Evolutionary conservation across 1,140 invertebrate species (phyloP).

Genomic region (Apis mellifera): Amel_HAv3.1 CM009940.2:6374001-6374500

Average conservation of each 20-base stretch:
- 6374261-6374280: constrained; percentile 26
- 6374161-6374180: background rate
- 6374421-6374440: background rate
- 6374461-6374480: background rate
- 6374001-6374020: background rate
- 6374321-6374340: background rate
- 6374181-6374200: constrained; percentile 65
- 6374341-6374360: background rate
- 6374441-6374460: background rate
- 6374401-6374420: background rate
- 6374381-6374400: background rate
- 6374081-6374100: background rate
- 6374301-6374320: background rate
- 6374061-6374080: background rate
- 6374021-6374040: background rate
- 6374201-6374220: constrained; percentile 52
- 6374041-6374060: background rate
- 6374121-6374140: background rate
- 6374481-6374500: background rate
- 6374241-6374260: constrained; percentile 49
- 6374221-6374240: constrained; percentile 34
- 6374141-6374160: too few relatives aligned
- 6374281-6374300: background rate
- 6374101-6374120: background rate
- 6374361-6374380: background rate